Evolutionary conservation across 2,113 vertebrate species (phyloP).

Genomic region (Oceanodroma tethys): DNA sequence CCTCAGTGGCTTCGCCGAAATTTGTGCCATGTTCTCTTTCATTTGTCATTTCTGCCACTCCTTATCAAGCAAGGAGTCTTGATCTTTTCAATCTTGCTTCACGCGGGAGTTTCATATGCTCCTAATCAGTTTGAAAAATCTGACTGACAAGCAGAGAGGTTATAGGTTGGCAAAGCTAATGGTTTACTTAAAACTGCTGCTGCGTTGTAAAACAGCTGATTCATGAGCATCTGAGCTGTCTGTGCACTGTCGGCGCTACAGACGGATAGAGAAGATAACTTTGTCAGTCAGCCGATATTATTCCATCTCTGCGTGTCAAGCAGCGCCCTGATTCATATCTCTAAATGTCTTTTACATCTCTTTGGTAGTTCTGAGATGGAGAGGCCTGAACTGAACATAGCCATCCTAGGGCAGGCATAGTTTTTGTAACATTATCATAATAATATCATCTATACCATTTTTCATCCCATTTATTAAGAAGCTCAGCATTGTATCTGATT

Average conservation of each 20-base stretch:
- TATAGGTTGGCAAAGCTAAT: neutral
- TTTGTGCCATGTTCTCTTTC: neutral
- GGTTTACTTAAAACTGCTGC: neutral
- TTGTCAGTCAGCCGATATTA: neutral
- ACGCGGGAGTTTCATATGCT: neutral
- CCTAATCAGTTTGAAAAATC: neutral
- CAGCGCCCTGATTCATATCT: neutral
- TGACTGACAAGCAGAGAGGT: neutral
- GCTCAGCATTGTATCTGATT: neutral
- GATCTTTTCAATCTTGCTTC: neutral
- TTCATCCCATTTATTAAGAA: neutral
- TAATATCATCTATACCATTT: neutral
- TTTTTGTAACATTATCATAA: neutral
- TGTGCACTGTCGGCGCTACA: rapidly evolving
- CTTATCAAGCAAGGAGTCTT: neutral
- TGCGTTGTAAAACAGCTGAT: neutral
- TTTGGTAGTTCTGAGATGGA: neutral
- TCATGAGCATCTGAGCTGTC: neutral
- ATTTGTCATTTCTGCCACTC: neutral
- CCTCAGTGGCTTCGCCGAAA: no score
- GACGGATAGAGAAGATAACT: neutral
- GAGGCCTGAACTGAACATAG: neutral
- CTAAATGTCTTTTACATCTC: neutral
- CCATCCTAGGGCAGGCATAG: neutral
- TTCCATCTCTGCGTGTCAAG: neutral